Base-by-base conservation (phyloP, 2,888 invertebrate species). In the Apoderus coryli region DNA sequence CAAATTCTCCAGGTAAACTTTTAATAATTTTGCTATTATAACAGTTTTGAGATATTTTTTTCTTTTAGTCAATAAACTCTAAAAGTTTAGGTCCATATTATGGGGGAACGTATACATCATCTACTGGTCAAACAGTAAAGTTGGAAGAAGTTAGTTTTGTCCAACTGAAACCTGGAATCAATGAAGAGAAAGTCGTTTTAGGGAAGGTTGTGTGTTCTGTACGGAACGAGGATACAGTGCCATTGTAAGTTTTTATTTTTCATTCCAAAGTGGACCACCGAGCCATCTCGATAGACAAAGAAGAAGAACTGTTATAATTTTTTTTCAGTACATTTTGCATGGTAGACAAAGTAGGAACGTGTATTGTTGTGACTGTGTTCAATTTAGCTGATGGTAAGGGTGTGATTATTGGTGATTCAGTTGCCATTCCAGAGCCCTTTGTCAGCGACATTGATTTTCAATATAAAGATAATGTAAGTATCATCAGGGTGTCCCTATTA, bases 121-220 rank as follows among this genome's bases (percentile, higher is more conserved):
- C 59, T 3, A 54, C 52, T 26, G 64, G 64, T 4, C 60, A 65
- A 28, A 59, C 59, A 15, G 58, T 68, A 2, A 64, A 60, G 44
- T 54, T 76, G 36, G 52, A 58, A 23, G 54, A 60, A 37, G 54
- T 59, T 4, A 51, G 52, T 2, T 50, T 85, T 9, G 59, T 59
- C 19, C 60, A 67, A 19, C 54, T 85, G 33, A 56, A 61, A 27
- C 57, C 65, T 3, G 82, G 79, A 3, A 44, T 64, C 6, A 86
- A 86, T 48, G 54, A 65, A 16, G 66, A 70, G 39, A 74, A 69
- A 47, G 72, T 84, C 1, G 54, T 82, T 2, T 53, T 79, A 33
- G 86, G 82, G 3, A 76, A 74, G 53, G 86, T 88, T 12, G 75
- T 86, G 3, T 84, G 82, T 43, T 79, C 79, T 36, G 70, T 85